phyloP scores from a whole-genome alignment of 2,888 invertebrate species.

The Fissipunctia ypsillon region DNA sequence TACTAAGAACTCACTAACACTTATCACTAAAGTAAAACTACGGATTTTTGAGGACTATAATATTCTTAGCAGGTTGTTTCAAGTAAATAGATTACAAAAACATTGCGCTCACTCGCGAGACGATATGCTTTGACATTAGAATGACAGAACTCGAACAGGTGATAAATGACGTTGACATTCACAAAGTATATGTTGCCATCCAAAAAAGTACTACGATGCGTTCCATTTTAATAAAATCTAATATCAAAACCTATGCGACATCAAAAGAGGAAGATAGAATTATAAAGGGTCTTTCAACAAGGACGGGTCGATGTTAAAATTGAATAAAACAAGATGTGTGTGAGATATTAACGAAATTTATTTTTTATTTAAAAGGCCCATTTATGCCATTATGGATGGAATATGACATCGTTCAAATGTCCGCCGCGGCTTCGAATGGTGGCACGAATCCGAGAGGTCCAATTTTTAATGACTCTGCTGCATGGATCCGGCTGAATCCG shows the following conservation, averaged over 20 bases:
- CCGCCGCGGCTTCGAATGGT: too few species aligned
- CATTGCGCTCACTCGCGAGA: conserved; percentile 47
- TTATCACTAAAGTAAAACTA: conserved; percentile 42
- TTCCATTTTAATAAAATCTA: not conserved
- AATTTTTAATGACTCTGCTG: too few species aligned
- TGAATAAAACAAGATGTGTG: too few species aligned
- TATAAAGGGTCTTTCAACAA: too few species aligned
- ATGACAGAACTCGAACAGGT: conserved; percentile 38
- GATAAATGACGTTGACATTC: conserved; percentile 21
- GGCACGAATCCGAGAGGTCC: too few species aligned
- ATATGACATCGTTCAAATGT: too few species aligned
- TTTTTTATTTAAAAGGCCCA: too few species aligned
- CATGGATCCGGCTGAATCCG: too few species aligned
- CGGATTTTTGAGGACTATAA: conserved; percentile 12
- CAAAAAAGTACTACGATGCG: not conserved
- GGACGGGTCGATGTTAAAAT: too few species aligned
- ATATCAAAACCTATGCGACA: not conserved
- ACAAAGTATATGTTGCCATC: conserved; percentile 4
- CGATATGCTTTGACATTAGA: conserved; percentile 44
- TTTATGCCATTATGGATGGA: too few species aligned
- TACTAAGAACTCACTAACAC: conserved; percentile 28
- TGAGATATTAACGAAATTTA: too few species aligned
- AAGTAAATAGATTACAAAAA: conserved; percentile 61
- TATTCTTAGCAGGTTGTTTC: conserved; percentile 25
- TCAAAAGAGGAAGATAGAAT: too few species aligned